These are phyloP conservation scores for Lerista edwardsae DNA, from an alignment of 2,797 vertebrate species.

Conservation along the genomic window DNA sequence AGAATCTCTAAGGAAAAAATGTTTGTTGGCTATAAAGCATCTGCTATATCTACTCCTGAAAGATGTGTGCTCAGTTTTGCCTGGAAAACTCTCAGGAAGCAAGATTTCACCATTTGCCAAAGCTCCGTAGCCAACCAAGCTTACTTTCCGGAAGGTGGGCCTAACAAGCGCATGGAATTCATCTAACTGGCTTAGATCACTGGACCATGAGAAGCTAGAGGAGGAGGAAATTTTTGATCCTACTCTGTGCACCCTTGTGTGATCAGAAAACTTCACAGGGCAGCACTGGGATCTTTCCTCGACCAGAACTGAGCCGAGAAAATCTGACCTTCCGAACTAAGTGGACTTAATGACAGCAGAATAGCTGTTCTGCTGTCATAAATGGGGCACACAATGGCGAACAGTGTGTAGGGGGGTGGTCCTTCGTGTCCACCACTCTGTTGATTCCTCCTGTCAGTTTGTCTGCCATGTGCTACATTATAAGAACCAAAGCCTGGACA, in stretches of 20 bases:
- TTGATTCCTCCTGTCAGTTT: not conserved
- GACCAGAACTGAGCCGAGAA: not conserved
- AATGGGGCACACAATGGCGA: too few relatives aligned
- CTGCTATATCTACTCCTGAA: not conserved
- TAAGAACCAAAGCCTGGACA: not conserved
- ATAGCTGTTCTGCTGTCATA: too few relatives aligned
- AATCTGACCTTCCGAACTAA: not conserved
- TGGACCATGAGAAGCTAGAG: too few relatives aligned
- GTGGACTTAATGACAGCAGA: too few relatives aligned
- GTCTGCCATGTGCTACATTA: too few relatives aligned
- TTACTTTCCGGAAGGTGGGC: too few relatives aligned
- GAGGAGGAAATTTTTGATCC: not conserved
- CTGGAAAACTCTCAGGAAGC: not conserved
- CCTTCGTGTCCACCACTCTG: too few relatives aligned
- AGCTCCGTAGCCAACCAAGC: not conserved
- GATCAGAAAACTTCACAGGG: too few relatives aligned
- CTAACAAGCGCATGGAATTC: too few relatives aligned
- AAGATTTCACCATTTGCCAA: not conserved
- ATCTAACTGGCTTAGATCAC: too few relatives aligned
- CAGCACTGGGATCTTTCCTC: too few relatives aligned
- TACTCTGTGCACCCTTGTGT: not conserved
- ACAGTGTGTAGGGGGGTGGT: too few relatives aligned
- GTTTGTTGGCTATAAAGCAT: not conserved
- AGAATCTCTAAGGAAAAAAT: not conserved
- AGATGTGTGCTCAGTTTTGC: not conserved